Evolutionary conservation across 2,113 vertebrate species (phyloP).

Genomic region (Phoenicopterus ruber): DNA sequence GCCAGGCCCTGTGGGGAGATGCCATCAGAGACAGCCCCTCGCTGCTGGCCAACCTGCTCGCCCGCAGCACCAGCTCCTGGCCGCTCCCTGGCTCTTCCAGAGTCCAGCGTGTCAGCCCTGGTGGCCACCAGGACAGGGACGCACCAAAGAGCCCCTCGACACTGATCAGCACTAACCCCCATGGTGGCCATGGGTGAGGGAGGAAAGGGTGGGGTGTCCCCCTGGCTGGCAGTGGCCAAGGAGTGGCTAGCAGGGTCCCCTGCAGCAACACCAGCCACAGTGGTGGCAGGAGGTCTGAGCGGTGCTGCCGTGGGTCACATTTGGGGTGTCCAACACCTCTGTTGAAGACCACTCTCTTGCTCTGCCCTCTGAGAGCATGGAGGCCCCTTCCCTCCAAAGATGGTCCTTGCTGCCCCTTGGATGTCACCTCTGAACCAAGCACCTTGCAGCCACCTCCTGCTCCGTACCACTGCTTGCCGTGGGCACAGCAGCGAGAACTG

Average conservation of each 20-base stretch:
- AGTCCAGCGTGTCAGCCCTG: accelerated
- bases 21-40: neutral
- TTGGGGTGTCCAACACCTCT: neutral
- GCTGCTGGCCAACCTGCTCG: neutral
- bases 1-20: slow-evolving; percentile 79
- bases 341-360: neutral
- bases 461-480: accelerated
- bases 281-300: neutral
- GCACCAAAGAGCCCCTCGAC: neutral
- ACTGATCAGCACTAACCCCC: neutral
- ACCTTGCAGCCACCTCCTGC: neutral
- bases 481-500: neutral
- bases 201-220: neutral
- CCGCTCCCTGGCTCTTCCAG: neutral
- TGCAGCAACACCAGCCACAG: neutral
- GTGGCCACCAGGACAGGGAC: neutral
- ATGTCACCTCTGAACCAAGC: neutral
- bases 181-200: neutral
- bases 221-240: neutral
- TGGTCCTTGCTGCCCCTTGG: neutral
- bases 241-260: neutral
- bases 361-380: neutral
- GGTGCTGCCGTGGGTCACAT: neutral
- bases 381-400: neutral
- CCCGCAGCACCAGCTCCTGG: accelerated